Evolutionary conservation across 2,797 vertebrate species (phyloP).

Genomic region (Gouania willdenowi): DNA sequence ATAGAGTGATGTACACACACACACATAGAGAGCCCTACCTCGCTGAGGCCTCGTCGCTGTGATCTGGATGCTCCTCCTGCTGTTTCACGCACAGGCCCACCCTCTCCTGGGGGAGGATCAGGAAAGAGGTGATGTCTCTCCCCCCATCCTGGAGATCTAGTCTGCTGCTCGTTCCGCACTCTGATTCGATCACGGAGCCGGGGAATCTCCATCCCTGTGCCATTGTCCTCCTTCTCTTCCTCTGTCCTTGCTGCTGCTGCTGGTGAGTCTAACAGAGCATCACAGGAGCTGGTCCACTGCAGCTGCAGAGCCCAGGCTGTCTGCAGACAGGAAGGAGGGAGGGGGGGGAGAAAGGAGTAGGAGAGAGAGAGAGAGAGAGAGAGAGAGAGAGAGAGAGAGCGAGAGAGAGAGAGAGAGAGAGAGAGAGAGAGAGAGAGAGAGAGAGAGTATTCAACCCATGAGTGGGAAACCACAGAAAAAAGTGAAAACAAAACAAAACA

Average conservation of each 20-base stretch:
- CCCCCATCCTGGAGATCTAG: slow-evolving; percentile 46
- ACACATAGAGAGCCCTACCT: too few species aligned
- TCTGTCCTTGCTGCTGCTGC: slow-evolving; percentile 16
- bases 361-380: not conserved
- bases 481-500: too few species aligned
- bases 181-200: slow-evolving; percentile 85
- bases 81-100: slow-evolving; percentile 22
- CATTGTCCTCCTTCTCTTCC: slow-evolving; percentile 83
- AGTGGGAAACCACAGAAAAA: too few species aligned
- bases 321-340: slow-evolving; percentile 60
- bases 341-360: not conserved
- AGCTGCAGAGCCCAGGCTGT: slow-evolving; percentile 75
- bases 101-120: slow-evolving; percentile 36
- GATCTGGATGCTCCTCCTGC: slow-evolving; percentile 26
- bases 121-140: slow-evolving; percentile 44
- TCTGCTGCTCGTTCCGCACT: slow-evolving; percentile 81
- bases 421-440: not conserved
- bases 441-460: too few species aligned
- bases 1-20: too few species aligned
- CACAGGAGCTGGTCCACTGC: slow-evolving; percentile 69
- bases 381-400: not conserved
- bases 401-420: slow-evolving; percentile 5
- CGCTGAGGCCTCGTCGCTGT: slow-evolving; percentile 64
- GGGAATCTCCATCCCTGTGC: slow-evolving; percentile 89
- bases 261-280: slow-evolving; percentile 74